Percentiles rank a stretch among this genome's conserved stretches.
Conservation (phyloP, 2,888 invertebrate species). For the Zelleria hepariella region DNA sequence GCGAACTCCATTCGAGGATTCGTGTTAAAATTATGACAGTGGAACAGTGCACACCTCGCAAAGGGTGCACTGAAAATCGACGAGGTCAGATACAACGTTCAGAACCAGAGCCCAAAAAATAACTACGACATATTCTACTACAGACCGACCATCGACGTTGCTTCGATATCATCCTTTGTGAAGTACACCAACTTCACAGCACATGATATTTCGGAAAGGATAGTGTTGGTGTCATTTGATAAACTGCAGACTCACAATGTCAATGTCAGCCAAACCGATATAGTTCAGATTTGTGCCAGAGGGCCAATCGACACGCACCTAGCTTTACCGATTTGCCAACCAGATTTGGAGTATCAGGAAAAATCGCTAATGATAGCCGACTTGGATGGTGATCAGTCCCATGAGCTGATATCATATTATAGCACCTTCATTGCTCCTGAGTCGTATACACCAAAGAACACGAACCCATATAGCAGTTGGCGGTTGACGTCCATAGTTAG, state of each 20-base stretch:
- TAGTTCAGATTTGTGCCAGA: slow-evolving; percentile 78
- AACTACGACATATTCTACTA: slow-evolving; percentile 53
- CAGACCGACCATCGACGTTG: slow-evolving; percentile 44
- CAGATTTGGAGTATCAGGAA: slow-evolving; percentile 80
- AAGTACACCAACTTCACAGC: slow-evolving; percentile 62
- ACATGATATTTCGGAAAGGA: slow-evolving; percentile 78
- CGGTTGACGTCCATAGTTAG: slow-evolving; percentile 77
- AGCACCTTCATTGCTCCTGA: slow-evolving; percentile 74
- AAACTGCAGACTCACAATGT: slow-evolving; percentile 80
- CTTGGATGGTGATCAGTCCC: slow-evolving; percentile 81
- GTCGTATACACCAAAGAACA: slow-evolving; percentile 40
- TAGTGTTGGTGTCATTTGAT: slow-evolving; percentile 84
- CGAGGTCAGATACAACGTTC: slow-evolving; percentile 53
- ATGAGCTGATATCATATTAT: slow-evolving; percentile 83
- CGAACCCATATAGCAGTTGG: slow-evolving; percentile 65
- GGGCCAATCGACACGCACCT: slow-evolving; percentile 39
- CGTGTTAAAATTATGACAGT: slow-evolving; percentile 87
- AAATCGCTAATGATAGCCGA: slow-evolving; percentile 82
- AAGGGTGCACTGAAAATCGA: slow-evolving; percentile 63
- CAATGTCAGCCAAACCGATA: slow-evolving; percentile 84
- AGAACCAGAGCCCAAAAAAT: slow-evolving; percentile 61
- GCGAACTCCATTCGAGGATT: slow-evolving; percentile 78
- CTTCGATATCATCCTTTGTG: slow-evolving; percentile 55
- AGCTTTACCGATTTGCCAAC: slow-evolving; percentile 75
- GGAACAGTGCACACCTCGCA: slow-evolving; percentile 72